Base-by-base conservation (phyloP, 2,888 invertebrate genomes). In the Acrobasis consociella region DNA sequence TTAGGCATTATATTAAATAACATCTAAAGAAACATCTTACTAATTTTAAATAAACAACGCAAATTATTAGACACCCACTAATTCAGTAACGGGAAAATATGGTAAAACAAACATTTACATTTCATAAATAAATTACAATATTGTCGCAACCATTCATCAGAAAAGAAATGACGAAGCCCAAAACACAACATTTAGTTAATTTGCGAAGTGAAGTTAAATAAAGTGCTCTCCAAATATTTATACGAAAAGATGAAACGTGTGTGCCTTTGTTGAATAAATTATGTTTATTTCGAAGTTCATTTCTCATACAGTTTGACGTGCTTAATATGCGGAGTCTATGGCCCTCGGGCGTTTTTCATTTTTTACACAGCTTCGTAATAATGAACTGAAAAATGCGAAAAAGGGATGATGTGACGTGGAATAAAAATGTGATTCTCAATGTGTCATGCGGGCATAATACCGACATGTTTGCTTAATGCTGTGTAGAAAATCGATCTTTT, bases 221-320 rank as follows among this genome's bases (percentile, higher is more conserved):
- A 39, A 51, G 50, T 39, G 16, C 37, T 75, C 73, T 73, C 76
- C 76, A 81, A 84, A 82, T 85, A 83, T 83, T 82, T 82, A 83
- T 83, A 80, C 80, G 79, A 81, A 82, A 83, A 85, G 83, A 85
- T 87, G 84, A 85, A 86, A 85, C 82, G 83, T 82, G 78, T 79
- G 78, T 81, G 81, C 82, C 78, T 85, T 86, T 84, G 85, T 83
- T 86, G 89, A 87, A 87, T 87, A 86, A 87, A 86, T 85, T 87
- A 88, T 86, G 76, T 84, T 84, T 83, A 56, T 56, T 56, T 56
- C 17, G 42, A 56, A 42, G 42, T 46, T 56, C 55, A 42, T 56
- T 84, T 84, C 85, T 81, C 80, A 80, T 82, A 60, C 50, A 60
- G 50, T 50, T 16, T 50, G 59, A 50, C 17, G 50, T 50, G 10